A percentile compares a stretch with the other conserved stretches of the same genome.
Evolutionary conservation across 2,888 invertebrate species (phyloP).

Genomic region (Chouioia cunea): DNA sequence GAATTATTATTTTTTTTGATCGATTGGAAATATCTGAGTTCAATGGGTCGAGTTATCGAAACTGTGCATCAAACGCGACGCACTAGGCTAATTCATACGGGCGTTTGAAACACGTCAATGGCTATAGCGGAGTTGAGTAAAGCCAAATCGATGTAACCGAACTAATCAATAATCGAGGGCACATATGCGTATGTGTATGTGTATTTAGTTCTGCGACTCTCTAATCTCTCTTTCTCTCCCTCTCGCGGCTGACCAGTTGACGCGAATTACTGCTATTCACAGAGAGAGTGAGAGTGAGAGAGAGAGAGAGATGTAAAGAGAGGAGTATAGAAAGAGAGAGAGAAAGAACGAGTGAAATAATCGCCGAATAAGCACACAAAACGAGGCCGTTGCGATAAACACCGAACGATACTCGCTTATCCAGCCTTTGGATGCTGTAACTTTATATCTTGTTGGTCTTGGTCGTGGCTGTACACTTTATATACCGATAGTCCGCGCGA

Average conservation of each 20-base stretch:
- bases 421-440: background rate
- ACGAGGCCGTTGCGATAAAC: background rate
- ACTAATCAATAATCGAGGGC: conserved; percentile 25
- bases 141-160: conserved; percentile 20
- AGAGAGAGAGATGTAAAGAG: too few relatives aligned
- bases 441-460: background rate
- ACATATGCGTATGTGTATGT: conserved; percentile 13
- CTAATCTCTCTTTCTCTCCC: too few relatives aligned
- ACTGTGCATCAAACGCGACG: too few relatives aligned
- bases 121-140: conserved; percentile 10
- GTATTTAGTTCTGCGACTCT: background rate
- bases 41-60: too few relatives aligned
- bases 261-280: conserved; percentile 35
- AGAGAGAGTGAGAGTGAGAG: background rate
- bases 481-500: background rate
- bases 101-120: background rate
- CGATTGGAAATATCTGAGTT: too few relatives aligned
- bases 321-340: too few relatives aligned
- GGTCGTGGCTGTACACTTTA: background rate
- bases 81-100: background rate
- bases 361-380: conserved; percentile 14
- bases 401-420: background rate
- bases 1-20: too few relatives aligned
- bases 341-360: too few relatives aligned
- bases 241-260: background rate